These are phyloP conservation scores for Sialis lutaria DNA, from an alignment of 2,888 invertebrate genomes.

Conservation along the genomic window DNA sequence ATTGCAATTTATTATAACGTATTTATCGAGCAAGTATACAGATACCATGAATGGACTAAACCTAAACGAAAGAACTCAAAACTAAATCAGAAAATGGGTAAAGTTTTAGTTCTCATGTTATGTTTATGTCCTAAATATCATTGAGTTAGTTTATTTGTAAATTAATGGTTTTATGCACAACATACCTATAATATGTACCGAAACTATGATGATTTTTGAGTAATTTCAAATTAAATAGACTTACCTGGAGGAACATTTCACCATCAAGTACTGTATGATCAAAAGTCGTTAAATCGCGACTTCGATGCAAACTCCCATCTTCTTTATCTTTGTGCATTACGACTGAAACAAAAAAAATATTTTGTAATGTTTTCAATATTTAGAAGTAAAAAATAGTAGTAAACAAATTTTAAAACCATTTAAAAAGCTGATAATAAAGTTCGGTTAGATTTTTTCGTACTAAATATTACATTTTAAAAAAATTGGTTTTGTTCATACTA, in stretches of 20 bases:
- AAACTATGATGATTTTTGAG: background rate
- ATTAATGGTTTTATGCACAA: too few relatives aligned
- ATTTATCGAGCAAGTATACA: too few relatives aligned
- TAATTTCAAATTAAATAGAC: constrained; percentile 7
- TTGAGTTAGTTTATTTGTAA: too few relatives aligned
- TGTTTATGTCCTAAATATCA: background rate
- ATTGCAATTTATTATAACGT: too few relatives aligned
- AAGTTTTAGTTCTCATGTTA: background rate
- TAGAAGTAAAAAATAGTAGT: too few relatives aligned
- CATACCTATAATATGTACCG: background rate
- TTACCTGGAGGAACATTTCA: constrained; percentile 89
- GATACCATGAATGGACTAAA: too few relatives aligned
- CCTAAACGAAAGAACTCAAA: too few relatives aligned
- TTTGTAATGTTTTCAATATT: background rate
- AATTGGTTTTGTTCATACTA: too few relatives aligned
- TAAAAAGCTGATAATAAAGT: too few relatives aligned
- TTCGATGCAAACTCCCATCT: constrained; percentile 52
- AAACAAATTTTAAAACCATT: too few relatives aligned
- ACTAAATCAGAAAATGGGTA: background rate
- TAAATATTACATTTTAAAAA: too few relatives aligned
- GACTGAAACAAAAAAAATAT: constrained; percentile 43
- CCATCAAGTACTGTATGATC: constrained; percentile 84
- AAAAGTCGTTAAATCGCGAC: constrained; percentile 65
- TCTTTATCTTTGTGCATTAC: constrained; percentile 92
- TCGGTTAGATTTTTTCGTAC: too few relatives aligned